These are phyloP conservation scores for Trichogramma pretiosum DNA, from an alignment of 1,140 invertebrate species.

Conservation along the genomic window DNA sequence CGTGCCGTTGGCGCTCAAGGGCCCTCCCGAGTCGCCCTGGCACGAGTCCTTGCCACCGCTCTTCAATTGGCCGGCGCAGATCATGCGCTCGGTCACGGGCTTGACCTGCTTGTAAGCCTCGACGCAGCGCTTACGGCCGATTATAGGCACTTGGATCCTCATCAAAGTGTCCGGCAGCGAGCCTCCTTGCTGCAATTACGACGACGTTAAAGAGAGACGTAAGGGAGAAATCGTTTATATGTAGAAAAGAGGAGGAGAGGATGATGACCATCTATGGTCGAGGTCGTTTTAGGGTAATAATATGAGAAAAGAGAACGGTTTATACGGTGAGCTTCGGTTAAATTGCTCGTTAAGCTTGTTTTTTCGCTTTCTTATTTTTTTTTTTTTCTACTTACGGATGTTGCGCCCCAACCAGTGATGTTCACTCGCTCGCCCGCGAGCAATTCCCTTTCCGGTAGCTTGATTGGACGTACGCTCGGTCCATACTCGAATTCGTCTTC, in stretches of 20 bases:
- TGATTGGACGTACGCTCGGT: conserved; percentile 22
- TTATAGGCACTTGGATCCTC: conserved; percentile 30
- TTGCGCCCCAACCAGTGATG: conserved; percentile 37
- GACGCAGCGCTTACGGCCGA: conserved; percentile 24
- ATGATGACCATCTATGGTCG: too few species aligned
- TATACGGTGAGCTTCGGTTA: too few species aligned
- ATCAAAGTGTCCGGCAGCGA: conserved; percentile 14
- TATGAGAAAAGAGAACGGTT: too few species aligned
- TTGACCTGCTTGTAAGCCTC: conserved; percentile 20
- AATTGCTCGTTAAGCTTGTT: too few species aligned
- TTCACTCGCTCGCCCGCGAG: conserved; percentile 22
- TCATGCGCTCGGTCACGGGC: conserved; percentile 31
- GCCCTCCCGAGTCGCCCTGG: conserved; percentile 31
- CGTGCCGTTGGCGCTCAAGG: conserved; percentile 21
- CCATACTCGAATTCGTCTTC: conserved; percentile 19
- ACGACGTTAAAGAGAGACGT: not conserved
- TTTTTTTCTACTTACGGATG: conserved; percentile 20
- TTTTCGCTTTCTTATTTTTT: not conserved
- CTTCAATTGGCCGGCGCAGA: conserved; percentile 36
- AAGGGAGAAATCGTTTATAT: not conserved
- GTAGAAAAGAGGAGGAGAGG: too few species aligned
- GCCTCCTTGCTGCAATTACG: conserved; percentile 22
- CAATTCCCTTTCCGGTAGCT: conserved; percentile 20
- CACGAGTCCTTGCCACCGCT: conserved; percentile 17
- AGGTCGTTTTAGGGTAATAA: too few species aligned